Evolutionary conservation across 1,140 invertebrate genomes (phyloP).

Genomic region (Theocolax elegans): DNA sequence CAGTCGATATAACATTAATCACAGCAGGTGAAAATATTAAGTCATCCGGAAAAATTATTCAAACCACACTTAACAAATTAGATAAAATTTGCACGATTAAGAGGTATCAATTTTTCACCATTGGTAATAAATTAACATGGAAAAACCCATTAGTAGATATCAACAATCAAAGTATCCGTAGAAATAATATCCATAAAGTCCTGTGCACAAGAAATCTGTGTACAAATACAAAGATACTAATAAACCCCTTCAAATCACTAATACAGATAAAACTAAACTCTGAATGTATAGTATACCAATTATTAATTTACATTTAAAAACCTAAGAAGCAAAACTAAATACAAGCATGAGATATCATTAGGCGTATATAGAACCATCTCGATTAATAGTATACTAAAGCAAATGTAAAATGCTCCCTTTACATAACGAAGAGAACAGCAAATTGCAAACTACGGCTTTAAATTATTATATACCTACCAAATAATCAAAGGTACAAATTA

Average conservation of each 20-base stretch:
- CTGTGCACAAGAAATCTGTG: not conserved
- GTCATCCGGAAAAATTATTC: not conserved
- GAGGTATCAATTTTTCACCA: not conserved
- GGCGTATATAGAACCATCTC: not conserved
- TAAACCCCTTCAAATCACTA: not conserved
- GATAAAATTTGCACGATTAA: not conserved
- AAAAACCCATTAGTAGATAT: not conserved
- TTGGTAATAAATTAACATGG: not conserved
- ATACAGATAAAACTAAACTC: slow-evolving; percentile 2
- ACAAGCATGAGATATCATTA: not conserved
- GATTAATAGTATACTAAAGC: not conserved
- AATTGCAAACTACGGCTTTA: not conserved
- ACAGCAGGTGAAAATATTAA: not conserved
- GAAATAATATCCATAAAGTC: not conserved
- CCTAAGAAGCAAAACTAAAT: not conserved
- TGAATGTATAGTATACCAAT: not conserved
- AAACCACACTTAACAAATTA: not conserved
- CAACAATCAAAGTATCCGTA: not conserved
- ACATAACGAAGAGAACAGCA: not conserved
- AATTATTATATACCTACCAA: not conserved
- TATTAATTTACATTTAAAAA: not conserved
- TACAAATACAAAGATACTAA: not conserved
- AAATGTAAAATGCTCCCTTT: not conserved
- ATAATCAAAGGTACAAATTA: not conserved
- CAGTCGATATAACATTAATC: not conserved